Evolutionary conservation across 2,888 invertebrate species (phyloP).

Genomic region (Caenorhabditis sp.): DNA sequence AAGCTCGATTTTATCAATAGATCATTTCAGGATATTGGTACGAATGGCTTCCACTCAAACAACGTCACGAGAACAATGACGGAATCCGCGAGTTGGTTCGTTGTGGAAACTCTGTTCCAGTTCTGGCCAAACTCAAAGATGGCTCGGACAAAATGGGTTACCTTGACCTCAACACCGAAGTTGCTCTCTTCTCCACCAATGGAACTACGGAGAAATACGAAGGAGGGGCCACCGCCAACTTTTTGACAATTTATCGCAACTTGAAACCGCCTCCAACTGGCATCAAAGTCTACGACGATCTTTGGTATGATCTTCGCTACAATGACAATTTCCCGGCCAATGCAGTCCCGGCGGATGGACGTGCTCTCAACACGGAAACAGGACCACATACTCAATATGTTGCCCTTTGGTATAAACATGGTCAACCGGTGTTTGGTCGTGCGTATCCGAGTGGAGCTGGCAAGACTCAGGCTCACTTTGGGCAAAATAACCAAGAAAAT

Average conservation of each 20-base stretch:
- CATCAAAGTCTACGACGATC: conserved; percentile 56
- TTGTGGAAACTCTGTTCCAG: conserved; percentile 58
- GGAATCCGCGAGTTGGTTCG: conserved; percentile 41
- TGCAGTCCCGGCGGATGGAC: conserved; percentile 50
- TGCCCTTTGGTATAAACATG: conserved; percentile 63
- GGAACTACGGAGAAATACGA: conserved; percentile 51
- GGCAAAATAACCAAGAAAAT: conserved; percentile 56
- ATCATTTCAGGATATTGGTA: conserved; percentile 47
- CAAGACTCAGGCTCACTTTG: conserved; percentile 55
- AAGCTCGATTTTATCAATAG: too few species aligned
- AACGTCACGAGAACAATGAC: conserved; percentile 34
- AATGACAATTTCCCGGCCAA: conserved; percentile 50
- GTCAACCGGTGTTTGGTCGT: conserved; percentile 58
- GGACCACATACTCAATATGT: conserved; percentile 56
- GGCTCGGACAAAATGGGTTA: conserved; percentile 50
- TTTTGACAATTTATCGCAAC: conserved; percentile 56
- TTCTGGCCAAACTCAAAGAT: conserved; percentile 49
- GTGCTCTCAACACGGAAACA: conserved; percentile 42
- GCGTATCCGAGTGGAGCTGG: conserved; percentile 48
- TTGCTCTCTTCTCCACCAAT: conserved; percentile 46
- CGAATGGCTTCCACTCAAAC: conserved; percentile 57
- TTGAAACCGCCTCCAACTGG: conserved; percentile 56
- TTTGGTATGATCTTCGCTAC: conserved; percentile 57
- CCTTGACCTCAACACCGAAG: conserved; percentile 51
- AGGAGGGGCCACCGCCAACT: conserved; percentile 48